Percentiles rank a stretch among this genome's conserved stretches.
Evolutionary conservation across 2,888 invertebrate species (phyloP).

Genomic region (Erynnis tages): DNA sequence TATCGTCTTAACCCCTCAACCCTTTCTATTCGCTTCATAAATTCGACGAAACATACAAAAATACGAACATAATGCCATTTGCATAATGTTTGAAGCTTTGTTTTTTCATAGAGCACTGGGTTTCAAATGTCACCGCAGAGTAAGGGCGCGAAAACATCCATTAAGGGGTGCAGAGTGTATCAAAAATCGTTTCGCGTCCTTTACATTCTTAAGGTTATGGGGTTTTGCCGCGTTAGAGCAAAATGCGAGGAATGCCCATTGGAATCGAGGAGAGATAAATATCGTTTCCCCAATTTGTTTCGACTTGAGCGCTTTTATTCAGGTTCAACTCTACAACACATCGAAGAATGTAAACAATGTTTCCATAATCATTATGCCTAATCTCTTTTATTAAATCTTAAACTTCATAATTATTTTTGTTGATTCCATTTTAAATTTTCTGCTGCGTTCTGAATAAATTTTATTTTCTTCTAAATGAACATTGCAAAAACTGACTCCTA

Average conservation of each 20-base stretch:
- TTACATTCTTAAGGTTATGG: constrained; percentile 76
- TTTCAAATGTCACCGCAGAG: constrained; percentile 79
- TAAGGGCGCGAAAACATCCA: constrained; percentile 74
- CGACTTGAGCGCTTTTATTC: no score
- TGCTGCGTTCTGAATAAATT: no score
- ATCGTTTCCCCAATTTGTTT: constrained; percentile 9
- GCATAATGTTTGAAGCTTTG: constrained; percentile 78
- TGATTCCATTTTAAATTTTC: no score
- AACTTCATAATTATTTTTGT: no score
- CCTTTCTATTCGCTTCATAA: constrained; percentile 77
- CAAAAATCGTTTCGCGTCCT: constrained; percentile 76
- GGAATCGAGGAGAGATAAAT: constrained; percentile 17
- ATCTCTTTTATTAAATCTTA: no score
- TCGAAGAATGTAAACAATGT: no score
- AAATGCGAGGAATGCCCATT: constrained; percentile 33
- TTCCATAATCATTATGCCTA: no score
- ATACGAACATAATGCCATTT: constrained; percentile 79
- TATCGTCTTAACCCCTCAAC: constrained; percentile 75
- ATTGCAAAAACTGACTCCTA: no score
- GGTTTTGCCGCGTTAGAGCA: constrained; percentile 49
- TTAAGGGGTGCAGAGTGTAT: constrained; percentile 75
- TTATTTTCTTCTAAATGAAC: no score
- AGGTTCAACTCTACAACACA: no score
- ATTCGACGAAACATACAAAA: constrained; percentile 76
- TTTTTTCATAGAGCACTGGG: constrained; percentile 76